Evolutionary conservation across 2,888 invertebrate genomes (phyloP).

Genomic region (Philonicus albiceps): DNA sequence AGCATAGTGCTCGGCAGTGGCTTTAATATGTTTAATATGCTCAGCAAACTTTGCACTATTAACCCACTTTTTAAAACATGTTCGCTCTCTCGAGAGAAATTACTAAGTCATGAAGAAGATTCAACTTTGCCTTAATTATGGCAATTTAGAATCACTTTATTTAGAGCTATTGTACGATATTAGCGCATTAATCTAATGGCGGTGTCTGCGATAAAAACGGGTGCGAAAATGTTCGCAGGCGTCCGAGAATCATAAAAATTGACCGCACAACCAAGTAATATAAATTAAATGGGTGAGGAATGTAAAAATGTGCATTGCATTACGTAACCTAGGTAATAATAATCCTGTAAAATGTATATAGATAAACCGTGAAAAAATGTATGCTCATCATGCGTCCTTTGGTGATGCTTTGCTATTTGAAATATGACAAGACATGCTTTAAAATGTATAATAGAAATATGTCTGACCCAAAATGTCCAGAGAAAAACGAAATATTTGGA

Average conservation of each 20-base stretch:
- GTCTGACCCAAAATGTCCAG: too few species aligned
- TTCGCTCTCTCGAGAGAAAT: neutral
- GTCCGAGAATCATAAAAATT: neutral
- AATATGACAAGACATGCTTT: too few species aligned
- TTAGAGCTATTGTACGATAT: neutral
- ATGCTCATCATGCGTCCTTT: neutral
- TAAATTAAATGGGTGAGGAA: neutral
- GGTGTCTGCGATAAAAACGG: neutral
- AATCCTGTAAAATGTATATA: neutral
- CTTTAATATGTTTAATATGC: neutral
- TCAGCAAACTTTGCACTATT: neutral
- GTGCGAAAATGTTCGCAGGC: neutral
- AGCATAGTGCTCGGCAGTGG: neutral
- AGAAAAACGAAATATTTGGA: too few species aligned
- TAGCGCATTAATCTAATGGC: slow-evolving; percentile 13
- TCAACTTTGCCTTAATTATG: slow-evolving; percentile 15
- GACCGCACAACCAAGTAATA: neutral
- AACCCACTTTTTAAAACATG: slow-evolving; percentile 4
- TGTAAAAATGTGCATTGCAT: neutral
- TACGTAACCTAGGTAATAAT: neutral
- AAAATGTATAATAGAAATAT: too few species aligned
- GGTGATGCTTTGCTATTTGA: neutral
- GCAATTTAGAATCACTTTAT: slow-evolving; percentile 19
- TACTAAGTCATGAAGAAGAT: neutral
- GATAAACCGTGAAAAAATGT: neutral